Evolutionary conservation across 2,113 vertebrate genomes (phyloP).

Genomic region (Mesitornis unicolor): DNA sequence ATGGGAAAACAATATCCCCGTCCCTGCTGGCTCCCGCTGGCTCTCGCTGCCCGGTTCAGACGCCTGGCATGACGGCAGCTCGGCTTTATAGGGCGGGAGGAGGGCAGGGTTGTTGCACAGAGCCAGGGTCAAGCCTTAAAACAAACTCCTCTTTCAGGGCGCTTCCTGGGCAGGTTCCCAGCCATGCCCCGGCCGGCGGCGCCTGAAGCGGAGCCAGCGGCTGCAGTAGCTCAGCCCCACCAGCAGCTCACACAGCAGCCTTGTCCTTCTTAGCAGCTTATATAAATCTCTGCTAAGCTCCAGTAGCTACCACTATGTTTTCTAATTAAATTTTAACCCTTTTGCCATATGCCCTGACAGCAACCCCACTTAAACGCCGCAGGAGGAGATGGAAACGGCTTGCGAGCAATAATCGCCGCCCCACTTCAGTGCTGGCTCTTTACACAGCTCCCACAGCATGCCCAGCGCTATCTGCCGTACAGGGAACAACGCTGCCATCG

Average conservation of each 20-base stretch:
- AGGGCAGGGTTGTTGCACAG: conserved; percentile 59
- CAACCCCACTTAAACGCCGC: fast-evolving
- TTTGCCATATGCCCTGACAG: conserved; percentile 22
- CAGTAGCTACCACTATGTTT: conserved; percentile 42
- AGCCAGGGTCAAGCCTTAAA: conserved; percentile 58
- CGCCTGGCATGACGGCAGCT: neutral
- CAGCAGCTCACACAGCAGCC: conserved; percentile 71
- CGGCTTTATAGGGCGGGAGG: neutral
- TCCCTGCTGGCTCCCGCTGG: neutral
- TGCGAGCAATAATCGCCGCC: neutral
- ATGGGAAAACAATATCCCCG: neutral
- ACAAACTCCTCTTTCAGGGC: conserved; percentile 74
- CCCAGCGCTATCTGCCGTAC: neutral
- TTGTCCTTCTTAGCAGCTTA: conserved; percentile 67
- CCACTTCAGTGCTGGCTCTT: neutral
- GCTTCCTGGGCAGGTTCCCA: conserved; percentile 80
- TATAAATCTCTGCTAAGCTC: conserved; percentile 70
- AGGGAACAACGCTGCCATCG: neutral
- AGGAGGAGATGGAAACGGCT: neutral
- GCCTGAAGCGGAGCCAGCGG: conserved; percentile 70
- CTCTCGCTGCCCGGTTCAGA: neutral
- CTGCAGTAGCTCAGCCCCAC: conserved; percentile 69
- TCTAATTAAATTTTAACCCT: conserved; percentile 66
- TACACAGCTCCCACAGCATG: neutral
- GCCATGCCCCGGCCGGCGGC: conserved; percentile 70